Evolutionary conservation across 2,797 vertebrate species (phyloP).

Genomic region (Florisuga fusca): DNA sequence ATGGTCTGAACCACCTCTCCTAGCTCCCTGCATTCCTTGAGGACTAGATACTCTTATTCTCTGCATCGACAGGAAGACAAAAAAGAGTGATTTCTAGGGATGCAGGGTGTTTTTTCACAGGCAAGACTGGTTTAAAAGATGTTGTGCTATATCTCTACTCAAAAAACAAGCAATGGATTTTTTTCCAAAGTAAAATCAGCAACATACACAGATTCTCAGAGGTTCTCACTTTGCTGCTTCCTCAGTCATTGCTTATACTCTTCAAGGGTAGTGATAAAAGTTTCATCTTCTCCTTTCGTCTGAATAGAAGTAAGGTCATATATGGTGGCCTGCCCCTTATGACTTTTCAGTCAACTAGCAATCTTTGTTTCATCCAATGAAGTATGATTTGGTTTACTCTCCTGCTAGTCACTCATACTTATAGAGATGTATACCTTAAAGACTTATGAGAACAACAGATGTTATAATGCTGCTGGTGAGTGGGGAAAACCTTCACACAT

Average conservation of each 20-base stretch:
- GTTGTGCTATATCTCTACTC: not conserved
- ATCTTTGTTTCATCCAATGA: slow-evolving; percentile 1
- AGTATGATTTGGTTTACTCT: not conserved
- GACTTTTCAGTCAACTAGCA: not conserved
- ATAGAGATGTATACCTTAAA: not conserved
- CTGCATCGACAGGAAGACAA: not conserved
- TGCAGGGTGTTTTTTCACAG: not conserved
- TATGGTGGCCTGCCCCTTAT: not conserved
- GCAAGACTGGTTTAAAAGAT: not conserved
- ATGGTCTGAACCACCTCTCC: not conserved
- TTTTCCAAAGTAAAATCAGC: not conserved
- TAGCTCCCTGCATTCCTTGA: not conserved
- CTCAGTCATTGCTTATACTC: not conserved
- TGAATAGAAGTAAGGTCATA: not conserved
- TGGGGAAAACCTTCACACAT: not conserved
- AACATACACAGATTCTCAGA: not conserved
- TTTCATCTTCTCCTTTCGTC: not conserved
- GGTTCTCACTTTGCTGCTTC: not conserved
- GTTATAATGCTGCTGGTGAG: not conserved
- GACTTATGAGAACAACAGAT: not conserved
- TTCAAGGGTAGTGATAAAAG: not conserved
- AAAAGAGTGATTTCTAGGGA: not conserved
- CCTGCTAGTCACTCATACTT: not conserved
- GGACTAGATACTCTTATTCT: not conserved
- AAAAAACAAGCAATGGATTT: not conserved